phyloP scores from a whole-genome alignment of 1,140 invertebrate genomes.

The Drosophila sulfurigaster region DNA sequence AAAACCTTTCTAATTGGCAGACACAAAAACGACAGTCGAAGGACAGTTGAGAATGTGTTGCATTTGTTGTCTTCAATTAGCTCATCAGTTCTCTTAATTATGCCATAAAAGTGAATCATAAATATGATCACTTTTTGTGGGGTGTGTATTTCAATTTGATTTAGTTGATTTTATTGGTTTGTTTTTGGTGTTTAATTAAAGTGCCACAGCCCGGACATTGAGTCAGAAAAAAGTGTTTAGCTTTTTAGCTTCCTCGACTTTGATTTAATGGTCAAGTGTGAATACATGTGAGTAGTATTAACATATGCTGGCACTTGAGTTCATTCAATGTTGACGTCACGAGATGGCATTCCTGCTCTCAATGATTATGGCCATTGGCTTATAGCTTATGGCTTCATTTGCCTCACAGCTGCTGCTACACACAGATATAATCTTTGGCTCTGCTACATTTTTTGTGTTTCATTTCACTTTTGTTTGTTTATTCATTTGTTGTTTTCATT shows the following conservation, averaged over 20 bases:
- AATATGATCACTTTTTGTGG: slow-evolving; percentile 23
- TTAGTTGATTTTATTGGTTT: slow-evolving; percentile 6
- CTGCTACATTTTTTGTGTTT: slow-evolving; percentile 35
- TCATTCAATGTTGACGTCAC: slow-evolving; percentile 16
- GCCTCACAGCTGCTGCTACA: slow-evolving; percentile 11
- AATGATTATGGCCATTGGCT: slow-evolving; percentile 1
- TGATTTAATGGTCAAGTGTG: slow-evolving; percentile 32
- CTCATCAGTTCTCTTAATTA: slow-evolving; percentile 40
- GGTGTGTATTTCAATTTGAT: slow-evolving; percentile 20
- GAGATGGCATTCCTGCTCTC: slow-evolving; percentile 1
- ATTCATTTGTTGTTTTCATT: slow-evolving; percentile 25
- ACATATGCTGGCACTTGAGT: slow-evolving; percentile 13
- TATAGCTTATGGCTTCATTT: slow-evolving; percentile 25
- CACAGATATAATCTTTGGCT: slow-evolving; percentile 30
- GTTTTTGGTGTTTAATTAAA: slow-evolving; percentile 13
- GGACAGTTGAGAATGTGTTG: slow-evolving; percentile 33
- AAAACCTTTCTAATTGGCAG: slow-evolving; percentile 48
- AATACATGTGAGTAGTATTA: slow-evolving; percentile 9
- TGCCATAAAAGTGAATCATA: slow-evolving; percentile 29
- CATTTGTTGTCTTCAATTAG: slow-evolving; percentile 19
- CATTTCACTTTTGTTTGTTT: slow-evolving; percentile 64
- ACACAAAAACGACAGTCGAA: slow-evolving; percentile 25
- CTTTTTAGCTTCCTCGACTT: slow-evolving; percentile 14
- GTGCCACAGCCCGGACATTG: slow-evolving; percentile 17
- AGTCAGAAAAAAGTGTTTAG: background rate